Percentiles rank a stretch among this genome's conserved stretches.
phyloP scores from a whole-genome alignment of 2,797 vertebrate species.

The Luscinia luscinia region DNA sequence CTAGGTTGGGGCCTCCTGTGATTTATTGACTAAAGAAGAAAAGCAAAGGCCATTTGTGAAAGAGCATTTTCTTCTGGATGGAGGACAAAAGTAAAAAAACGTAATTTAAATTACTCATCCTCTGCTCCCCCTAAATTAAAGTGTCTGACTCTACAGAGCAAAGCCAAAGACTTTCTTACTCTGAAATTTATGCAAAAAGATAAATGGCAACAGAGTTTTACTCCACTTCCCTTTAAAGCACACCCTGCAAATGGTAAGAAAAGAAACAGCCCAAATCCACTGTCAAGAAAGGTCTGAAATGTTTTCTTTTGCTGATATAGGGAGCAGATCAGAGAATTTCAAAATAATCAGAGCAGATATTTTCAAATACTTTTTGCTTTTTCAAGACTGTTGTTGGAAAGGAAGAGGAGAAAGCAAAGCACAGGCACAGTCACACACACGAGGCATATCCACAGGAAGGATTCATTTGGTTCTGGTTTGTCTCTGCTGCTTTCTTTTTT shows the following conservation, averaged over 20 bases:
- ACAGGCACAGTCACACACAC: neutral
- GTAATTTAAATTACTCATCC: slow-evolving; percentile 13
- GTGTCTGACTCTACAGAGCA: neutral
- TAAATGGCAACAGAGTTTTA: neutral
- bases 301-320: neutral
- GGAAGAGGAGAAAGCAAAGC: neutral
- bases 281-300: neutral
- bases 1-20: slow-evolving; percentile 55
- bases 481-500: neutral
- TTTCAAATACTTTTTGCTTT: neutral
- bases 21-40: slow-evolving; percentile 50
- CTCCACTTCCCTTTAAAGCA: neutral
- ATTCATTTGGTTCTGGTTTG: slow-evolving; percentile 47
- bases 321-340: neutral
- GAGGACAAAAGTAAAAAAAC: too few species aligned
- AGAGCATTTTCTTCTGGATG: neutral
- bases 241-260: neutral
- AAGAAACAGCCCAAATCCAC: neutral
- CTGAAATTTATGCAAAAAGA: neutral
- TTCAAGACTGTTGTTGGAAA: neutral
- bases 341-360: neutral
- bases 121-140: neutral
- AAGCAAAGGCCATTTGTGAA: slow-evolving; percentile 55
- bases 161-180: neutral
- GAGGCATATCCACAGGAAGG: neutral